Evolutionary conservation across 2,888 invertebrate species (phyloP), one percentile per base, ranked within the genome.

Genomic region (Idaea biselata): DNA sequence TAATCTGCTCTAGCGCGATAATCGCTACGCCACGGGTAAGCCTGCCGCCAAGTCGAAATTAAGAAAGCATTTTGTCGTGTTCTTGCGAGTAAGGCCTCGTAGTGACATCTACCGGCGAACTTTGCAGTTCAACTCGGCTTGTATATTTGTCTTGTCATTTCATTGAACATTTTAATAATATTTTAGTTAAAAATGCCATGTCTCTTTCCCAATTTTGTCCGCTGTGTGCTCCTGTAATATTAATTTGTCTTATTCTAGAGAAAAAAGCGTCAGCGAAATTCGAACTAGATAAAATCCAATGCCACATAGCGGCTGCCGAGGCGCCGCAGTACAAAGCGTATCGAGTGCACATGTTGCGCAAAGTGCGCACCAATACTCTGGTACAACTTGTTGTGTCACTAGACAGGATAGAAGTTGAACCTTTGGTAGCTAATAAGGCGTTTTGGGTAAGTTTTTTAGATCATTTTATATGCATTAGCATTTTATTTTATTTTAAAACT

Each of bases 331-430:
- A 97, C 88, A 96, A 97, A 81, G 95, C 96, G 0, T 97, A 94
- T 84, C 94, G 95, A 74, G 96, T 98, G 1, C 94, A 95, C 72
- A 94, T 98, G 73, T 91, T 97, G 44, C 96, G 96, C 76, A 97
- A 96, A 93, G 94, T 97, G 65, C 93, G 96, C 73, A 94, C 97
- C 18, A 97, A 96, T 85, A 96, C 96, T 17, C 96, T 97, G 73
- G 97, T 98, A 4, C 96, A 97, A 77, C 93, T 98, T 57, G 97
- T 97, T 58, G 95, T 98, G 68, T 97, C 97, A 16, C 95, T 97
- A 6, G 98, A 98, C 75, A 96, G 97, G 82, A 95, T 98, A 65
- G 98, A 98, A 90, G 97, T 98, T 61, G 97, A 97, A 82, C 97
- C 97, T 0, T 94, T 96, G 25, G 94, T 95, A 44, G 94, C 94